Evolutionary conservation across 2,797 vertebrate genomes (phyloP).

Genomic region (Iguana delicatissima): DNA sequence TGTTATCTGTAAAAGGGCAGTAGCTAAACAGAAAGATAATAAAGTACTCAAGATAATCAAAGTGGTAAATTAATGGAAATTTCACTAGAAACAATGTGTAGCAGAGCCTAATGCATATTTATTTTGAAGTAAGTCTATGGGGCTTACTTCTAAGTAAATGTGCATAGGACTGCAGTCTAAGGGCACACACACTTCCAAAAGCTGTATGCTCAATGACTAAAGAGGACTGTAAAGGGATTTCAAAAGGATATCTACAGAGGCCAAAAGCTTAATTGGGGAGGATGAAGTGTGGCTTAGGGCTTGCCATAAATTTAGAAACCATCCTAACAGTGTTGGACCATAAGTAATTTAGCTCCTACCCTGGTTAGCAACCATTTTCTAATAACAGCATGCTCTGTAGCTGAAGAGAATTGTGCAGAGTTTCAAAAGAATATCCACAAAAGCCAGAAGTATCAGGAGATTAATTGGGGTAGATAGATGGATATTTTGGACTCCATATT

Average conservation of each 20-base stretch:
- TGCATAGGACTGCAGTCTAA: neutral
- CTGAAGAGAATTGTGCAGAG: constrained; percentile 57
- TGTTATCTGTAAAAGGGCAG: constrained; percentile 54
- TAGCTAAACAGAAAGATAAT: constrained; percentile 46
- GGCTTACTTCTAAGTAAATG: neutral
- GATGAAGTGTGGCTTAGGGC: constrained; percentile 5
- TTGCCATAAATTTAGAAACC: constrained; percentile 31
- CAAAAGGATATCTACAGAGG: neutral
- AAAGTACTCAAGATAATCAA: constrained; percentile 46
- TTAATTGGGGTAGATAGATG: constrained; percentile 72
- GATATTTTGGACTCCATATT: constrained; percentile 53
- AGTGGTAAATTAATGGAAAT: constrained; percentile 52
- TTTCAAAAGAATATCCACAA: constrained; percentile 67
- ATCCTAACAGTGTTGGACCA: neutral
- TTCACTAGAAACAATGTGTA: neutral
- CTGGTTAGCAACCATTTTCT: constrained; percentile 59
- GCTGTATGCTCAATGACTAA: neutral
- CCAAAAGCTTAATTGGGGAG: constrained; percentile 5
- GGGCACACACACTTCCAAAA: too few species aligned
- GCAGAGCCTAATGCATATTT: neutral
- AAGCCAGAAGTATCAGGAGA: constrained; percentile 65
- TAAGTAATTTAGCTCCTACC: constrained; percentile 39
- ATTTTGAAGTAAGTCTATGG: too few species aligned
- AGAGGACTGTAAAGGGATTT: neutral
- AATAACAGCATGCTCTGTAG: constrained; percentile 43